Conservation (phyloP, 2,113 vertebrate genomes). For the Neodontobutis hainanensis region DNA sequence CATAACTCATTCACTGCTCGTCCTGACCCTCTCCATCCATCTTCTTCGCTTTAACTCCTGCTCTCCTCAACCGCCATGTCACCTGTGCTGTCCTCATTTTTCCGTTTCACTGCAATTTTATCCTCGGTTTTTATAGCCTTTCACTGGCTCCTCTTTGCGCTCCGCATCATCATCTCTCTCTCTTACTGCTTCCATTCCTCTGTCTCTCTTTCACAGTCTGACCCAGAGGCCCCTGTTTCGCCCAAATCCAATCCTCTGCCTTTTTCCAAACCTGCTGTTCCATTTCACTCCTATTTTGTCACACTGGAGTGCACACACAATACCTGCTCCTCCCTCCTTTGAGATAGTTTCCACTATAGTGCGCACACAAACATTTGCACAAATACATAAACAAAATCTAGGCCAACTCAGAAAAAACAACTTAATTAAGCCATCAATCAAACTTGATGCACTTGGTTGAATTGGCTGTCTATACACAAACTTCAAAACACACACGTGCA, state of each 20-base stretch:
- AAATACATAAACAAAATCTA: constrained; percentile 21
- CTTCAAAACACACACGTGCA: constrained; percentile 10
- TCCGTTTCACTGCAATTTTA: constrained; percentile 36
- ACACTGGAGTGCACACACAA: constrained; percentile 72
- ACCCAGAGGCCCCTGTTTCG: constrained; percentile 68
- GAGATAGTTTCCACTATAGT: constrained; percentile 24
- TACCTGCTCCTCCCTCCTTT: constrained; percentile 55
- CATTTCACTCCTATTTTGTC: constrained; percentile 74
- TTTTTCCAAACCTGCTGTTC: constrained; percentile 73
- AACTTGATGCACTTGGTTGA: constrained; percentile 41
- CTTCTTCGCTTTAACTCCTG: constrained; percentile 41
- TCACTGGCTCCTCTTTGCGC: constrained; percentile 11
- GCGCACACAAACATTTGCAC: constrained; percentile 26
- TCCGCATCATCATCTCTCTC: constrained; percentile 22
- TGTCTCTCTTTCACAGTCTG: constrained; percentile 43
- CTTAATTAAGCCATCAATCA: constrained; percentile 61
- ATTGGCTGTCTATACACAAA: constrained; percentile 23
- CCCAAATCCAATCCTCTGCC: constrained; percentile 74
- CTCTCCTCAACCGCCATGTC: constrained; percentile 21
- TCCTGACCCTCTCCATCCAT: constrained; percentile 27
- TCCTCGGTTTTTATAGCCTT: constrained; percentile 30
- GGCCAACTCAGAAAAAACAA: not conserved
- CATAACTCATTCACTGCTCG: constrained; percentile 21
- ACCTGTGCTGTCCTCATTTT: constrained; percentile 25
- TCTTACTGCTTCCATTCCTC: constrained; percentile 21